A percentile compares a stretch with the other conserved stretches of the same genome.
Conservation (phyloP, 2,888 invertebrate species). For the Pseudanteris insignis region DNA sequence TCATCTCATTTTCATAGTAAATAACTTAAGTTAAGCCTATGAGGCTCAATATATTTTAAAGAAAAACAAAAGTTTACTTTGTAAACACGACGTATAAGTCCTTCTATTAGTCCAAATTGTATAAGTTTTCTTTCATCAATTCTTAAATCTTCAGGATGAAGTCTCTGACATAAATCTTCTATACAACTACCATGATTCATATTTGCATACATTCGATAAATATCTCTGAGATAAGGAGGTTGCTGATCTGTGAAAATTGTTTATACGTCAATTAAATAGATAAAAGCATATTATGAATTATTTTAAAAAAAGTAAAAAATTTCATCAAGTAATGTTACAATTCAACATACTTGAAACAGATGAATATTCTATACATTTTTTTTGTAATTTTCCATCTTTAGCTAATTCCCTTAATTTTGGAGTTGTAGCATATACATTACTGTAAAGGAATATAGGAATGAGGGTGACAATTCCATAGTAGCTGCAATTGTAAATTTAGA, state of each 20-base stretch:
- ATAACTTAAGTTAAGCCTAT: no score
- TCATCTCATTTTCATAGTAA: no score
- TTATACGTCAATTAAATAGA: no score
- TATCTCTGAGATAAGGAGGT: slow-evolving; percentile 74
- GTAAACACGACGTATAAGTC: slow-evolving; percentile 82
- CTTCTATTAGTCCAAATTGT: slow-evolving; percentile 87
- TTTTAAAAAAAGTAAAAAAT: slow-evolving; percentile 10
- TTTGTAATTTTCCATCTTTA: slow-evolving; percentile 74
- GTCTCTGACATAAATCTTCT: slow-evolving; percentile 77
- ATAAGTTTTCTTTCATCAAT: slow-evolving; percentile 85
- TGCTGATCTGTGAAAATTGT: slow-evolving; percentile 69
- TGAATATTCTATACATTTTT: slow-evolving; percentile 77
- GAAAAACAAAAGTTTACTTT: slow-evolving; percentile 68
- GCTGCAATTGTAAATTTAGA: no score
- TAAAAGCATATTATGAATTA: background rate
- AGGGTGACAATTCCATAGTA: slow-evolving; percentile 79
- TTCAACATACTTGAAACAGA: slow-evolving; percentile 78
- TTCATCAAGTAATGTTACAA: no score
- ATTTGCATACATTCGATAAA: slow-evolving; percentile 79
- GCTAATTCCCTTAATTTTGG: slow-evolving; percentile 77
- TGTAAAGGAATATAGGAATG: slow-evolving; percentile 84
- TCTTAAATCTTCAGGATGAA: slow-evolving; percentile 77
- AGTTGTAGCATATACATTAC: slow-evolving; percentile 85
- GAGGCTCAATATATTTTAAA: no score
- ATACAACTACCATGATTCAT: slow-evolving; percentile 82